Base-by-base conservation (phyloP, 1,140 invertebrate species). In the Eulimnadia texana region DNA sequence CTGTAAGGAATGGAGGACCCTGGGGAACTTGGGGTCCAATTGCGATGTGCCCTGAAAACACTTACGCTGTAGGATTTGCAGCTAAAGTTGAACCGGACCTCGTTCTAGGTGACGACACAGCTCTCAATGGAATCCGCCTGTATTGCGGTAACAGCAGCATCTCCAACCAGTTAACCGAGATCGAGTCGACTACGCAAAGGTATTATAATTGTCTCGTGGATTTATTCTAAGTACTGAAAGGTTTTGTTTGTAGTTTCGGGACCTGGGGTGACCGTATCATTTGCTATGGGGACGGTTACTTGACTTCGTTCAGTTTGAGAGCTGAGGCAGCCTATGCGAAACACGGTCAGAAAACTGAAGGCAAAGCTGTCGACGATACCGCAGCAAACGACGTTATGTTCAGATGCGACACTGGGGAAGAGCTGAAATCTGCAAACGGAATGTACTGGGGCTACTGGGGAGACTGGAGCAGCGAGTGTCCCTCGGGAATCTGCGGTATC, bases 401-500 rank as follows among this genome's bases (percentile, higher is more conserved):
- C 50, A 11, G 23, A 11, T 52, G 50, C 50, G 19, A 23, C 50
- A 23, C n/a, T 0, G 50, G 50, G 9, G 50, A 19, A 10, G 9
- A n/a, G 50, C 23, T 52, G 29, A 25, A 27, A n/a, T 16, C 13
- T 24, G 58, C 28, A 11, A 20, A 42, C 42, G 28, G 42, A 10
- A 1, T 60, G 20, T 1, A 49, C 33, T 22, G 33, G 20, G 58
- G 27, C 27, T 3, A 9, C 13, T 60, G 42, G 27, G 28, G 27
- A 19, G 42, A 60, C 19, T 60, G 58, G 58, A 60, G 33, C 0
- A 60, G 24, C 33, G 20, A 16, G 3, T 60, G 58, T 49, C 42
- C 58, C 2, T 51, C 27, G 16, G 27, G 20, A 19, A 47, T 60
- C 3, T 52, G 27, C 47, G 58, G 58, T 13, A 50, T 60, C 11